Percentiles rank a stretch among this genome's conserved stretches.
Evolutionary conservation across 2,888 invertebrate species (phyloP).

Genomic region (Acanthacorydalis orientalis): DNA sequence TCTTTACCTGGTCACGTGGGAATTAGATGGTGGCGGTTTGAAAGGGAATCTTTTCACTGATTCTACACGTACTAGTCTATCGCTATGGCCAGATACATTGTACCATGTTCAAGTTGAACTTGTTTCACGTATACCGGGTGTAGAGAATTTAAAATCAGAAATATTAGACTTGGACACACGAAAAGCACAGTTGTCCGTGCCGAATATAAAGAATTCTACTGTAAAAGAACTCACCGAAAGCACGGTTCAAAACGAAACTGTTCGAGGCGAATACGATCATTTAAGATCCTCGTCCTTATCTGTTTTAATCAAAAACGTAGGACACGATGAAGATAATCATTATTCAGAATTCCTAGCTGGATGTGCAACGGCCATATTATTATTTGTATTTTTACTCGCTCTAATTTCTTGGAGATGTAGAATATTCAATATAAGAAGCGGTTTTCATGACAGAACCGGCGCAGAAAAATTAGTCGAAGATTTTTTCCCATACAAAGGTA

Average conservation of each 20-base stretch:
- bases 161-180: conserved; percentile 49
- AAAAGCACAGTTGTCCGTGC: conserved; percentile 43
- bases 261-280: neutral
- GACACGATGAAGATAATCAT: neutral
- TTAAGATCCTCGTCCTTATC: neutral
- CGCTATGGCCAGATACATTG: conserved; percentile 64
- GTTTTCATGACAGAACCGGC: too few species aligned
- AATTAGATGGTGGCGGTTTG: conserved; percentile 64
- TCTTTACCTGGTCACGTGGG: conserved; percentile 69
- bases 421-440: neutral
- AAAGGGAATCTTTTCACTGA: conserved; percentile 71
- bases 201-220: conserved; percentile 39
- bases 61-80: conserved; percentile 59
- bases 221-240: neutral
- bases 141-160: conserved; percentile 43
- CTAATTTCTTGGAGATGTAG: neutral
- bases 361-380: neutral
- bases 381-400: neutral
- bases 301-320: neutral
- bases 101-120: conserved; percentile 65
- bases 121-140: conserved; percentile 42
- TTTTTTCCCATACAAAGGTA: neutral
- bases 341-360: neutral
- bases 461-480: neutral
- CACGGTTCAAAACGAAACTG: neutral